Evolutionary conservation across 2,113 vertebrate species (phyloP).

Genomic region (Chrysochloris asiatica): DNA sequence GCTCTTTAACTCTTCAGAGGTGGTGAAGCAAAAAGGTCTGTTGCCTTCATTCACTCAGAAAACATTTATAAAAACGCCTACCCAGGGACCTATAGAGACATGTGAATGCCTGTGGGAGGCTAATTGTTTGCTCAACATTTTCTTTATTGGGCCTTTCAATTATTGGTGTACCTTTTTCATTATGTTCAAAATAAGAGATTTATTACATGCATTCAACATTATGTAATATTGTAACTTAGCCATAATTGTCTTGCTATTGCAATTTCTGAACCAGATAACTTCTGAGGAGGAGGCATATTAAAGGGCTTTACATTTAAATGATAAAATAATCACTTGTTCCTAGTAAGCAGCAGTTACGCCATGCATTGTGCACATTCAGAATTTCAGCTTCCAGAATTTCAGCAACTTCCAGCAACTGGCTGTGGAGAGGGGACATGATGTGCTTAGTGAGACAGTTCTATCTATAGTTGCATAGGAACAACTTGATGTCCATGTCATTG

Average conservation of each 20-base stretch:
- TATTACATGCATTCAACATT: conserved; percentile 59
- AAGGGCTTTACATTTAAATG: conserved; percentile 55
- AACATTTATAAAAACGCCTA: conserved; percentile 38
- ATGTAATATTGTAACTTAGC: conserved; percentile 59
- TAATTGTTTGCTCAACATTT: conserved; percentile 60
- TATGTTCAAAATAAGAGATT: conserved; percentile 66
- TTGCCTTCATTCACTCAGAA: conserved; percentile 29
- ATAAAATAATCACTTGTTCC: conserved; percentile 54
- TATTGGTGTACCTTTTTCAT: conserved; percentile 60
- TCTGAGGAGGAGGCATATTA: conserved; percentile 49
- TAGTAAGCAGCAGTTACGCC: neutral
- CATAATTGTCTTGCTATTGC: conserved; percentile 49
- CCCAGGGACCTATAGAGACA: neutral
- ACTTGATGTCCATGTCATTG: neutral
- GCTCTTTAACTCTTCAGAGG: conserved; percentile 2
- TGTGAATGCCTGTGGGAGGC: conserved; percentile 15
- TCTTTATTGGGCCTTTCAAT: conserved; percentile 59
- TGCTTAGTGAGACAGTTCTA: neutral
- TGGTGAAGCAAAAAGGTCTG: neutral
- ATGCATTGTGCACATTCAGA: neutral
- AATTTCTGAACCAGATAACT: conserved; percentile 61
- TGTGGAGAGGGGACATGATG: too few relatives aligned
- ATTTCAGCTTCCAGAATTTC: neutral
- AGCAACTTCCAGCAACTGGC: neutral
- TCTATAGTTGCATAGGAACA: neutral